phyloP scores from a whole-genome alignment of 2,113 vertebrate genomes.

The Grus americana region DNA sequence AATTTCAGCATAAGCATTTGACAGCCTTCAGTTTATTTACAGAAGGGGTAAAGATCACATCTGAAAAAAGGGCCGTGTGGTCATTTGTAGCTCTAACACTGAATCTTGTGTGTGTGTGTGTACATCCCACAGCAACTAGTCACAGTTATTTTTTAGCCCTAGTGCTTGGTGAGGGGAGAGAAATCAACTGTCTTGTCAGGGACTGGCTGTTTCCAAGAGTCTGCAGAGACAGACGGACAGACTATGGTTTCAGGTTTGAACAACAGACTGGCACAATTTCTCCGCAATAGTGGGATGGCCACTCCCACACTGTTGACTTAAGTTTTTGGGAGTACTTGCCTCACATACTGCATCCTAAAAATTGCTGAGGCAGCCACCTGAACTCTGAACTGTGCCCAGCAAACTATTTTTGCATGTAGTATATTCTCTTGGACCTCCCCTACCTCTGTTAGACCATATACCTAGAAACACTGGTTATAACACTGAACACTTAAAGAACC shows the following conservation, averaged over 20 bases:
- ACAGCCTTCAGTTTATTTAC: not conserved
- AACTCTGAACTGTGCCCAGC: not conserved
- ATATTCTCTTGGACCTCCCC: not conserved
- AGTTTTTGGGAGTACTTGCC: not conserved
- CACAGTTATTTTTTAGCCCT: not conserved
- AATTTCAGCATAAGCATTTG: not conserved
- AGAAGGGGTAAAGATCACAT: accelerated
- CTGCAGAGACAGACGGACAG: not conserved
- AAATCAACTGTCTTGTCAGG: not conserved
- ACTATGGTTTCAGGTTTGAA: not conserved
- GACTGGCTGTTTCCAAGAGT: not conserved
- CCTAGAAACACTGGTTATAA: not conserved
- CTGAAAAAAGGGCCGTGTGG: accelerated
- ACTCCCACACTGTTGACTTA: not conserved
- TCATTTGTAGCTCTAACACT: accelerated
- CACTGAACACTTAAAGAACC: not conserved
- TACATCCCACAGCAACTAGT: not conserved
- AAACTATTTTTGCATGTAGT: not conserved
- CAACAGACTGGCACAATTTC: not conserved
- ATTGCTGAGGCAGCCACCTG: not conserved
- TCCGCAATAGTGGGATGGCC: not conserved
- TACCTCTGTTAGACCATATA: not conserved
- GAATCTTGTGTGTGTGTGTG: not conserved
- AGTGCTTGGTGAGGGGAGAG: not conserved
- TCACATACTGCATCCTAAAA: not conserved